Evolutionary conservation across 2,888 invertebrate genomes (phyloP).

Genomic region (Autographa pulchrina): DNA sequence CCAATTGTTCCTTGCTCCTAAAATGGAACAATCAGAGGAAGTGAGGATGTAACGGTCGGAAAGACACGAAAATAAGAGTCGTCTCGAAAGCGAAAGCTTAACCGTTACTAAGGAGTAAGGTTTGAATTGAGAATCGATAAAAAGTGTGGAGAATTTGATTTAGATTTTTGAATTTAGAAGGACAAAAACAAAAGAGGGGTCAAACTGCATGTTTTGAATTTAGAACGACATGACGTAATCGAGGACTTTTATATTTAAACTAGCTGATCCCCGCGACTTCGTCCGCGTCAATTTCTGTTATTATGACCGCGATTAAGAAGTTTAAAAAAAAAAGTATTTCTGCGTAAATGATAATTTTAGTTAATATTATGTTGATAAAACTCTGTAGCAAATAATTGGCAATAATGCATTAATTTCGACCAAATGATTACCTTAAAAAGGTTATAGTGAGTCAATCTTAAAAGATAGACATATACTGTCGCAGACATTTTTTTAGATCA

Average conservation of each 20-base stretch:
- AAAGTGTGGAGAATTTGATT: neutral
- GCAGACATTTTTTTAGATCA: too few relatives aligned
- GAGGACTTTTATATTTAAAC: neutral
- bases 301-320: too few relatives aligned
- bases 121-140: neutral
- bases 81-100: slow-evolving; percentile 14
- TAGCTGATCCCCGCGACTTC: too few relatives aligned
- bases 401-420: too few relatives aligned
- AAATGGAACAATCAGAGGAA: slow-evolving; percentile 39
- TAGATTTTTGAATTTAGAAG: neutral
- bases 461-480: too few relatives aligned
- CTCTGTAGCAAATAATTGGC: too few relatives aligned
- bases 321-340: too few relatives aligned
- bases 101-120: neutral
- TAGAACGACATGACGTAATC: neutral
- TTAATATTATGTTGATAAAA: too few relatives aligned
- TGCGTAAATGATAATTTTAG: too few relatives aligned
- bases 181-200: neutral
- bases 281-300: too few relatives aligned
- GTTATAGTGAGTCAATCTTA: too few relatives aligned
- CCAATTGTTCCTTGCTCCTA: slow-evolving; percentile 9
- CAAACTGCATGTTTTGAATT: neutral
- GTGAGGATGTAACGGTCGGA: slow-evolving; percentile 29
- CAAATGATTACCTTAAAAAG: too few relatives aligned
- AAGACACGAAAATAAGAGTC: slow-evolving; percentile 40